Evolutionary conservation across 2,797 vertebrate genomes (phyloP), one percentile per base, ranked within the genome.

Genomic region (Epinephelus awoara): DNA sequence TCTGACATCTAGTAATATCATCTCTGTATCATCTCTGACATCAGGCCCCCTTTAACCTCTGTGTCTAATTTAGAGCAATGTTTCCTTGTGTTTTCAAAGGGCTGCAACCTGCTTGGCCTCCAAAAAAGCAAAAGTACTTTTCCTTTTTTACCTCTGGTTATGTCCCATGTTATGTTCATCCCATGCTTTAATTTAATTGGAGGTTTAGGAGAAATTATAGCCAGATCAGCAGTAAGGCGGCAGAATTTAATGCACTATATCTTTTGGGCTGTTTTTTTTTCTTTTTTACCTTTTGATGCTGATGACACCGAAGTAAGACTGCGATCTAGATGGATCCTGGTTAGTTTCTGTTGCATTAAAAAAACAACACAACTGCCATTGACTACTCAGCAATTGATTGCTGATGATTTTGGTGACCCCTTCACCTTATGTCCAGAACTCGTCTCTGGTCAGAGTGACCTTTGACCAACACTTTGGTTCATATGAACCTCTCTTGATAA

Each of bases 71-170:
- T 52, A 61, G 18, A 61, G 44, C 40, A 77, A 1, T 47, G 42
- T 51, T 47, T 54, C 67, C 25, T 75, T 50, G 76, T 59, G 21
- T 65, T n/a, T 74, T 29, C 52, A 27, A 44, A 12, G 17, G 40
- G 3, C 44, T 72, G 29, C 25, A 54, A n/a, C 42, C 61, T 63
- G 23, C 27, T 21, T 46, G 54, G 21, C 52, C 46, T 14, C 54
- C 12, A 25, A 18, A 38, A 72, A 14, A 40, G 0, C n/a, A 23
- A 17, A 18, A 34, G 17, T 17, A 29, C 6, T 52, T 62, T 13
- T 54, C 67, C 55, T 34, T 80, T 29, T 67, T 21, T 38, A 44
- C 44, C 58, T 47, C 21, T 56, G 15, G 19, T 76, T 55, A 10
- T 67, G 67, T 47, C 11, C 6, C 1, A 0, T 49, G 27, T 29